phyloP scores from a whole-genome alignment of 2,888 invertebrate species.

The Quadroppia sp. region DNA sequence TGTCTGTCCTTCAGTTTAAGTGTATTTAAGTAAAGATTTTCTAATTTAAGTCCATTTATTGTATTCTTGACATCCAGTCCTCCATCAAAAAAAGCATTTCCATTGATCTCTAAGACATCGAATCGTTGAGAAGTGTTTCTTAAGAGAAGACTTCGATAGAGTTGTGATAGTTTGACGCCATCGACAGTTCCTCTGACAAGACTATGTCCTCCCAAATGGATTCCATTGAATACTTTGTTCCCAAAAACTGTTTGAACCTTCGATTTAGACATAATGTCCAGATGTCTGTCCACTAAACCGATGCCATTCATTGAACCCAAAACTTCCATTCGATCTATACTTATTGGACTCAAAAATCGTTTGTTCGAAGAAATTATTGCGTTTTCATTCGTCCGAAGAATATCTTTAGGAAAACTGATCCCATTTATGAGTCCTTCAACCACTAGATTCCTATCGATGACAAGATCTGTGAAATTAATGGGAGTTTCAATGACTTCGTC shows the following conservation, averaged over 20 bases:
- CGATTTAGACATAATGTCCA: conserved; percentile 44
- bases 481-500: conserved; percentile 43
- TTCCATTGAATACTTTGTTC: conserved; percentile 42
- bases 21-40: conserved; percentile 39
- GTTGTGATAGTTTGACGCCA: conserved; percentile 44
- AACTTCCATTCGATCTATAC: conserved; percentile 38
- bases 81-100: conserved; percentile 32
- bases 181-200: conserved; percentile 43
- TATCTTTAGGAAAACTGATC: conserved; percentile 43
- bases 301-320: conserved; percentile 44
- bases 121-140: conserved; percentile 23
- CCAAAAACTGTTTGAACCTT: conserved; percentile 43
- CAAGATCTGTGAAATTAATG: conserved; percentile 35
- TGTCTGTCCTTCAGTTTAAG: conserved; percentile 40
- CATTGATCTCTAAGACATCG: background rate
- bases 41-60: conserved; percentile 39
- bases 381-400: conserved; percentile 39
- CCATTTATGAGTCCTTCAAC: conserved; percentile 43
- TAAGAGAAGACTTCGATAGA: conserved; percentile 34
- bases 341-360: conserved; percentile 36
- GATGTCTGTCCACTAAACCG: conserved; percentile 15
- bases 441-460: background rate
- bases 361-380: conserved; percentile 35
- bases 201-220: conserved; percentile 44
- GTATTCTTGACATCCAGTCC: conserved; percentile 37